Evolutionary conservation across 2,888 invertebrate genomes (phyloP).

Genomic region (Oligia strigilis): DNA sequence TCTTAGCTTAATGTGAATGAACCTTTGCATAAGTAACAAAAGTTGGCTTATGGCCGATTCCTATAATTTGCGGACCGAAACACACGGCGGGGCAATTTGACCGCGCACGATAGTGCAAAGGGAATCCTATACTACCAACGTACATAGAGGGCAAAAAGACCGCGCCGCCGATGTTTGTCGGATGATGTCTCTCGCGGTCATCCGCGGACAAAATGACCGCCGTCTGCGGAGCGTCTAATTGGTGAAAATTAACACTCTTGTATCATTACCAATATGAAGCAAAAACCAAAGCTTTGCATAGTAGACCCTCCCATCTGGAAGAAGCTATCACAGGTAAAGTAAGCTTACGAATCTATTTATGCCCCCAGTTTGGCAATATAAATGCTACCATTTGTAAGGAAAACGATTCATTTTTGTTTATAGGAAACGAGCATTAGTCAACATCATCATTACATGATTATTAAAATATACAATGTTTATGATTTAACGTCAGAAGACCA

Average conservation of each 20-base stretch:
- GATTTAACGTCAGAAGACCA: constrained; percentile 32
- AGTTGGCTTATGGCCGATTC: neutral
- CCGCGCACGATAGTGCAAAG: too few species aligned
- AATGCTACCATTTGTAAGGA: neutral
- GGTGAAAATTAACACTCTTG: neutral
- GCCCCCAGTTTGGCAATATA: neutral
- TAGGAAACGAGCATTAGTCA: constrained; percentile 6
- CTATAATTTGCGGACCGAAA: neutral
- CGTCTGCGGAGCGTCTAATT: neutral
- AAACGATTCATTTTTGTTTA: neutral
- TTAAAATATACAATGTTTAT: constrained; percentile 13
- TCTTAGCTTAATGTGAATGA: neutral
- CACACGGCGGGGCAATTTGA: too few species aligned
- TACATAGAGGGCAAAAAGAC: too few species aligned
- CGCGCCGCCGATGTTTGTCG: too few species aligned
- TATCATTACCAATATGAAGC: neutral
- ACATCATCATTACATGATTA: neutral
- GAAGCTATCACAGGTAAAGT: neutral
- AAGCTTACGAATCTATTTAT: neutral
- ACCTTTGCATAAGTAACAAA: neutral
- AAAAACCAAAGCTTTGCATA: neutral
- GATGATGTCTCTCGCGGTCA: too few species aligned
- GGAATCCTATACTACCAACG: too few species aligned
- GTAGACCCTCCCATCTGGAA: neutral
- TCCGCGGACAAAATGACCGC: too few species aligned